A percentile compares a stretch with the other conserved stretches of the same genome.
These are phyloP conservation scores for Phyllostomus discolor DNA, from an alignment of 2,113 vertebrate species.

Conservation along the genomic window DNA sequence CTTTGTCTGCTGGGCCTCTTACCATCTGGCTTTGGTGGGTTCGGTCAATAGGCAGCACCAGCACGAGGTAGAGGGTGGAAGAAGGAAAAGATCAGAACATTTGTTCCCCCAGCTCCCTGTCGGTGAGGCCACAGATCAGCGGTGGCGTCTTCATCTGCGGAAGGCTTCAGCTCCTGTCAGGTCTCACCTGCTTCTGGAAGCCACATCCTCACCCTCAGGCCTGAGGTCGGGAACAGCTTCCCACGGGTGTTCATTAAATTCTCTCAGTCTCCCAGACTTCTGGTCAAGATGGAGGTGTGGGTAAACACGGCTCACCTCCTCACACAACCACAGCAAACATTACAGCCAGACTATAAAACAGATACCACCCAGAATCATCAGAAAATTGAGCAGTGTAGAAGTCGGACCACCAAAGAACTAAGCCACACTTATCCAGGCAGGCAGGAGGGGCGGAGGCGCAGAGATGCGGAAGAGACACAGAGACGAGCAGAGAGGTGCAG, in stretches of 20 bases:
- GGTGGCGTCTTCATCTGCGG: fast-evolving
- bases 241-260: not conserved
- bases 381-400: too few relatives aligned
- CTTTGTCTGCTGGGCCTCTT: not conserved
- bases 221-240: not conserved
- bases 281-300: too few relatives aligned
- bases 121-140: not conserved
- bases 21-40: not conserved
- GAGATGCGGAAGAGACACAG: too few relatives aligned
- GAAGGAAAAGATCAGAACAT: not conserved
- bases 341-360: too few relatives aligned
- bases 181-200: not conserved
- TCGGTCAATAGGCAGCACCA: not conserved
- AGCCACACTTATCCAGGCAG: too few relatives aligned
- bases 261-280: not conserved
- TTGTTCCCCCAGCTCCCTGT: not conserved
- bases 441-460: too few relatives aligned
- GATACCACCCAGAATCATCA: too few relatives aligned
- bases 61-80: not conserved
- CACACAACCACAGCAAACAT: too few relatives aligned
- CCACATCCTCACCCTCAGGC: not conserved
- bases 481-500: too few relatives aligned
- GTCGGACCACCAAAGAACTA: too few relatives aligned
- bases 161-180: not conserved
- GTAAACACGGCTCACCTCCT: too few relatives aligned